These are phyloP conservation scores for Brachionus calyciflorus DNA, from an alignment of 1,140 invertebrate species.

Conservation along the genomic window DNA sequence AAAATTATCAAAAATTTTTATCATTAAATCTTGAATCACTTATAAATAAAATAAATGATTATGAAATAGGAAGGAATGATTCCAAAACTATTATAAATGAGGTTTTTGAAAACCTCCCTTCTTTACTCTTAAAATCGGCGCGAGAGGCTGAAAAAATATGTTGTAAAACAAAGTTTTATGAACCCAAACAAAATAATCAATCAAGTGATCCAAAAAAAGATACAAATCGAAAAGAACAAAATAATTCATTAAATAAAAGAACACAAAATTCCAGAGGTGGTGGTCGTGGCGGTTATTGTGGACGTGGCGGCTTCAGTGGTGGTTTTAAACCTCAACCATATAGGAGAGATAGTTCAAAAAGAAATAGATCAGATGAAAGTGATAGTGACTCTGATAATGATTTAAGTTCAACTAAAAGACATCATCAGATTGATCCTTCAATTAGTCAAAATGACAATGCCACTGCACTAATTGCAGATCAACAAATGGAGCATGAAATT, in stretches of 20 bases:
- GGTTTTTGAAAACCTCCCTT: neutral
- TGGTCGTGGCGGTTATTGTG: neutral
- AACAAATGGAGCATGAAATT: constrained; percentile 8
- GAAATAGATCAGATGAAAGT: neutral
- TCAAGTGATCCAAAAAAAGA: neutral
- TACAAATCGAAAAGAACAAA: neutral
- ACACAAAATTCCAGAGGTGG: neutral
- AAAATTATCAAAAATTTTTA: neutral
- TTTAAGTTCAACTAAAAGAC: neutral
- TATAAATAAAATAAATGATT: neutral
- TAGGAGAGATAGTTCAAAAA: neutral
- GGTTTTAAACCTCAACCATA: no score
- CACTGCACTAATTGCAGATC: neutral
- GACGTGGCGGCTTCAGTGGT: neutral
- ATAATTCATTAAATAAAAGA: neutral
- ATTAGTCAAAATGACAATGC: neutral
- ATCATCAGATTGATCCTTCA: neutral
- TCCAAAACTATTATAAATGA: no score
- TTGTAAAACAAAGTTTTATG: neutral
- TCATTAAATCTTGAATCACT: neutral
- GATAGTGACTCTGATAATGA: neutral
- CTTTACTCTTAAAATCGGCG: neutral
- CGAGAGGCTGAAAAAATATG: neutral
- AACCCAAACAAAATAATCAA: neutral
- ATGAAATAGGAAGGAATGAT: neutral